Evolutionary conservation across 2,888 invertebrate species (phyloP).

Genomic region (Yponomeuta malinellus): DNA sequence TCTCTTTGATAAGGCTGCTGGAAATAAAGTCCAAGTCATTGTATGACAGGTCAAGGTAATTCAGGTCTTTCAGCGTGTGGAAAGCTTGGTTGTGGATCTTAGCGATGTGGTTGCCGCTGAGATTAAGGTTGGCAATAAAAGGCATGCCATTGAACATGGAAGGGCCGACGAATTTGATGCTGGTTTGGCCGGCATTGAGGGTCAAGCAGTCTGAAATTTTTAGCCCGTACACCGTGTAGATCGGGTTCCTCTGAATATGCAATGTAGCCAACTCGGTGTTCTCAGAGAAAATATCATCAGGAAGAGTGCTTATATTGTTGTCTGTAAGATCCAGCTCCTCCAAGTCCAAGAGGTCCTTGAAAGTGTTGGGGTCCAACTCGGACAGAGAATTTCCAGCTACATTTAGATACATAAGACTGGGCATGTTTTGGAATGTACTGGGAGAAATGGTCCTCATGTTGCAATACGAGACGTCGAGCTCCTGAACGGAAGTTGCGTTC

Average conservation of each 20-base stretch:
- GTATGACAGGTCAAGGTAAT: conserved; percentile 83
- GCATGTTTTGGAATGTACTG: conserved; percentile 78
- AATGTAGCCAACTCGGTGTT: conserved; percentile 81
- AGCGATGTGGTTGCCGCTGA: conserved; percentile 81
- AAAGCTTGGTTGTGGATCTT: conserved; percentile 83
- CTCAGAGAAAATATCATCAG: conserved; percentile 78
- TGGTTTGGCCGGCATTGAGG: conserved; percentile 81
- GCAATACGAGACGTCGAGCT: conserved; percentile 83
- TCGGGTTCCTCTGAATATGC: conserved; percentile 81
- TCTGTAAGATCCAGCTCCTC: conserved; percentile 84
- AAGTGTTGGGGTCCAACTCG: conserved; percentile 75
- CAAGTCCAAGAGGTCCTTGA: conserved; percentile 78
- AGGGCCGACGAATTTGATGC: conserved; percentile 78
- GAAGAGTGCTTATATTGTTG: conserved; percentile 79
- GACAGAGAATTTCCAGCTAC: conserved; percentile 80
- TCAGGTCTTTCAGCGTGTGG: conserved; percentile 78
- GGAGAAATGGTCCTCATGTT: conserved; percentile 79
- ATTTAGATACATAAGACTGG: conserved; percentile 80
- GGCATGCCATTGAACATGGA: conserved; percentile 79
- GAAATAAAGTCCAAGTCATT: conserved; percentile 82
- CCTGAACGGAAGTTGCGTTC: conserved; percentile 79
- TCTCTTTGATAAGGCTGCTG: conserved; percentile 80
- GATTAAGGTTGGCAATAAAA: conserved; percentile 78
- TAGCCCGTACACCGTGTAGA: conserved; percentile 77
- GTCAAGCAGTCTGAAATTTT: conserved; percentile 78